Evolutionary conservation across 2,888 invertebrate species (phyloP).

Genomic region (Rotaria magnacalcarata): DNA sequence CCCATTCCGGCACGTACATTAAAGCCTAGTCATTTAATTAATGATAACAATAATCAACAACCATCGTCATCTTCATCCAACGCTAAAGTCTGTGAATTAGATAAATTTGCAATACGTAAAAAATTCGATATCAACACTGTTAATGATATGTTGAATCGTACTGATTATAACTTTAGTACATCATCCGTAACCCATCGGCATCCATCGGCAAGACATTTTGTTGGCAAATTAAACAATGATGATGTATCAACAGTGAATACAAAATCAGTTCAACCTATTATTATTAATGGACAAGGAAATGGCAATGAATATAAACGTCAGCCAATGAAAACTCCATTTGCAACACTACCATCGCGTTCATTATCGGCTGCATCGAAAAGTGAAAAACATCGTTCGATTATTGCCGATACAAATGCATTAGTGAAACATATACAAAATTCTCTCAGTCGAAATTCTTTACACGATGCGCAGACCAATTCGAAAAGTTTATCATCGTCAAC

Average conservation of each 20-base stretch:
- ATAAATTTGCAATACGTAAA: neutral
- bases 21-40: neutral
- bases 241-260: neutral
- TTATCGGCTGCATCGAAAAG: neutral
- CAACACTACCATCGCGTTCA: neutral
- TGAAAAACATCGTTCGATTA: neutral
- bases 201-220: neutral
- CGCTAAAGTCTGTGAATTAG: neutral
- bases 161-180: neutral
- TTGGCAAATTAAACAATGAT: slow-evolving; percentile 3
- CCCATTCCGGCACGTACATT: slow-evolving; percentile 27
- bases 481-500: neutral
- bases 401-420: slow-evolving; percentile 17
- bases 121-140: slow-evolving; percentile 19
- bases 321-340: neutral
- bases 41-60: neutral
- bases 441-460: neutral
- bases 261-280: neutral
- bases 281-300: neutral
- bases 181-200: neutral
- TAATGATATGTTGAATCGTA: slow-evolving; percentile 20
- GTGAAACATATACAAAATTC: slow-evolving; percentile 26
- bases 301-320: neutral
- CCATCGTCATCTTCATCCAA: neutral
- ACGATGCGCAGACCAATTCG: neutral